phyloP scores from a whole-genome alignment of 2,888 invertebrate species.

The Brachyptera putata region DNA sequence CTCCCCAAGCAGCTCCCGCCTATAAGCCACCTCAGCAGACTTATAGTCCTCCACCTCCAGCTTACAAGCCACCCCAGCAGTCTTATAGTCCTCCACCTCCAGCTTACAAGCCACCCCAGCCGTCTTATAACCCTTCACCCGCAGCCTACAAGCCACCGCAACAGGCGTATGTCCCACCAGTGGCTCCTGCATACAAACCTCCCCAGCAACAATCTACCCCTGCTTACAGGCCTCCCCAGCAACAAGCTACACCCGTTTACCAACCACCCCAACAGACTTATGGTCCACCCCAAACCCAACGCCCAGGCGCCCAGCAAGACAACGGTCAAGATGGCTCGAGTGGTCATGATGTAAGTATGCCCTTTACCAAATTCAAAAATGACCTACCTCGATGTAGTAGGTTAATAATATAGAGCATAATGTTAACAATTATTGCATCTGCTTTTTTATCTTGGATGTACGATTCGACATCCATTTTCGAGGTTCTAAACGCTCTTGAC shows the following conservation, averaged over 20 bases:
- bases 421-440: no score
- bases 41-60: constrained; percentile 44
- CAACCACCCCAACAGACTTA: constrained; percentile 27
- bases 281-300: constrained; percentile 26
- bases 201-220: no score
- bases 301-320: constrained; percentile 7
- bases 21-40: constrained; percentile 37
- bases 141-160: constrained; percentile 32
- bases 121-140: constrained; percentile 45
- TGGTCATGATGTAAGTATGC: background rate
- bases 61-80: constrained; percentile 36
- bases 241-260: constrained; percentile 38
- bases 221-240: constrained; percentile 41
- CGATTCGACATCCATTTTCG: no score
- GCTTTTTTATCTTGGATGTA: no score
- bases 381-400: no score
- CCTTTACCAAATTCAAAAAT: no score
- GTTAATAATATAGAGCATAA: no score
- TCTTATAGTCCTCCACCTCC: constrained; percentile 45
- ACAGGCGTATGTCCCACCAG: constrained; percentile 45
- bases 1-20: constrained; percentile 25
- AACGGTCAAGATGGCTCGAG: background rate
- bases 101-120: constrained; percentile 34
- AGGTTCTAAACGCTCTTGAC: no score
- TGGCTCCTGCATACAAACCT: constrained; percentile 37